phyloP scores from a whole-genome alignment of 2,113 vertebrate species.

The Phalacrocorax pelagicus region DNA sequence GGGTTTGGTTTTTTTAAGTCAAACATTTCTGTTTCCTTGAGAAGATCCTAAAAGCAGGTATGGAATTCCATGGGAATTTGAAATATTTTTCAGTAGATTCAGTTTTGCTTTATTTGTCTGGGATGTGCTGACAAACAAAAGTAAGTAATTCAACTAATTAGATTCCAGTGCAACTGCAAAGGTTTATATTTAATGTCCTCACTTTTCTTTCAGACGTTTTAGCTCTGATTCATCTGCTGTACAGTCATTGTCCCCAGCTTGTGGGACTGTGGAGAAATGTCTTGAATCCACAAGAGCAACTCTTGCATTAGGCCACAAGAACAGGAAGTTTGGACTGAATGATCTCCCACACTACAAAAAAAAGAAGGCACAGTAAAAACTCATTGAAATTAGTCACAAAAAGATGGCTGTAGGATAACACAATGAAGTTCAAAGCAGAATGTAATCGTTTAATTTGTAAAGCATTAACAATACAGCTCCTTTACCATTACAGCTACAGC shows the following conservation, averaged over 20 bases:
- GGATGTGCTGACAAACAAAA: not conserved
- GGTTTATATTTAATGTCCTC: not conserved
- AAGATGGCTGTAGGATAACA: not conserved
- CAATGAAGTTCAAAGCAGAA: not conserved
- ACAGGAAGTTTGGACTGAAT: conserved; percentile 87
- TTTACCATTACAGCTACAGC: not conserved
- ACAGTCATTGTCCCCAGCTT: not conserved
- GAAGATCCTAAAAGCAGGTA: not conserved
- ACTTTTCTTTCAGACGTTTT: conserved; percentile 36
- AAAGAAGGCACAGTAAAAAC: not conserved
- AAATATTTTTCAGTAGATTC: not conserved
- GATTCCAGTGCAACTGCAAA: not conserved
- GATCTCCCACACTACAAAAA: conserved; percentile 82
- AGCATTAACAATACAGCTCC: not conserved
- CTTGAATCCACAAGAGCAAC: conserved; percentile 77
- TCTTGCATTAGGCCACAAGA: conserved; percentile 88
- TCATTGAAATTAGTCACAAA: not conserved
- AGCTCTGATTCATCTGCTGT: not conserved
- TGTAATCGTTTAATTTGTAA: not conserved
- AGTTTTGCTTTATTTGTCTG: not conserved
- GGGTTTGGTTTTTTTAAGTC: not conserved
- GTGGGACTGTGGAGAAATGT: conserved; percentile 31
- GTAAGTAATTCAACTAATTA: not conserved
- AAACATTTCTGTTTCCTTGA: not conserved
- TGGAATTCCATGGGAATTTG: fast-evolving